Percentiles rank a stretch among this genome's conserved stretches.
Evolutionary conservation across 2,888 invertebrate species (phyloP).

Genomic region (Argyra leucocephala): DNA sequence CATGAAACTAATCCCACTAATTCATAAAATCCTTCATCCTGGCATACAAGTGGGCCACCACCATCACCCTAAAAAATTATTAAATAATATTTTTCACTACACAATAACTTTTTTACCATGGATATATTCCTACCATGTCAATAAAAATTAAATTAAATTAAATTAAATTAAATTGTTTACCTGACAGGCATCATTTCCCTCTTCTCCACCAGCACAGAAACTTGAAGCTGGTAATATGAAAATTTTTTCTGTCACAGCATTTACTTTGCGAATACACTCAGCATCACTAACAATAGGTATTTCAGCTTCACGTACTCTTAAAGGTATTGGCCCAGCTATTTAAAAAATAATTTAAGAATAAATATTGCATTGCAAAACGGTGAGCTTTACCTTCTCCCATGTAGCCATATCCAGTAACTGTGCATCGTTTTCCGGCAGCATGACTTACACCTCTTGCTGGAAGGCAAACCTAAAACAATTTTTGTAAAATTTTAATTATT

Average conservation of each 20-base stretch:
- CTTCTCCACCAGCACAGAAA: slow-evolving; percentile 89
- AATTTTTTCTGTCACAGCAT: slow-evolving; percentile 88
- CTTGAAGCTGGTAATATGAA: slow-evolving; percentile 87
- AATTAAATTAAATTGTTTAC: slow-evolving; percentile 41
- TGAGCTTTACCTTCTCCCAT: slow-evolving; percentile 94
- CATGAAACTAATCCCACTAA: slow-evolving; percentile 88
- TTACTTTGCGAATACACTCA: slow-evolving; percentile 85
- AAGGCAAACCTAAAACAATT: slow-evolving; percentile 73
- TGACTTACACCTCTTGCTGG: slow-evolving; percentile 82
- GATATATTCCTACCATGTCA: neutral
- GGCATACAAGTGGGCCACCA: slow-evolving; percentile 86
- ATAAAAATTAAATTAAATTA: neutral
- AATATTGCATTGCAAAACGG: too few species aligned
- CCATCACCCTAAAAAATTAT: slow-evolving; percentile 68
- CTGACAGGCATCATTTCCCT: slow-evolving; percentile 88
- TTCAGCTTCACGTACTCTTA: slow-evolving; percentile 80
- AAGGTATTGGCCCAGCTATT: slow-evolving; percentile 75
- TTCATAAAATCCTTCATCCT: slow-evolving; percentile 86
- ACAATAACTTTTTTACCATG: neutral
- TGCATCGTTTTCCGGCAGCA: slow-evolving; percentile 82
- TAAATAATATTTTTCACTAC: neutral
- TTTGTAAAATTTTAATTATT: too few species aligned
- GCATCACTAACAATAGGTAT: slow-evolving; percentile 87
- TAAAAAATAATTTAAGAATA: neutral
- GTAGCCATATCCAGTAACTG: slow-evolving; percentile 88